A percentile compares a stretch with the other conserved stretches of the same genome.
These are phyloP conservation scores for Strigamia transsilvanica DNA, from an alignment of 2,888 invertebrate species.

Conservation along the genomic window DNA sequence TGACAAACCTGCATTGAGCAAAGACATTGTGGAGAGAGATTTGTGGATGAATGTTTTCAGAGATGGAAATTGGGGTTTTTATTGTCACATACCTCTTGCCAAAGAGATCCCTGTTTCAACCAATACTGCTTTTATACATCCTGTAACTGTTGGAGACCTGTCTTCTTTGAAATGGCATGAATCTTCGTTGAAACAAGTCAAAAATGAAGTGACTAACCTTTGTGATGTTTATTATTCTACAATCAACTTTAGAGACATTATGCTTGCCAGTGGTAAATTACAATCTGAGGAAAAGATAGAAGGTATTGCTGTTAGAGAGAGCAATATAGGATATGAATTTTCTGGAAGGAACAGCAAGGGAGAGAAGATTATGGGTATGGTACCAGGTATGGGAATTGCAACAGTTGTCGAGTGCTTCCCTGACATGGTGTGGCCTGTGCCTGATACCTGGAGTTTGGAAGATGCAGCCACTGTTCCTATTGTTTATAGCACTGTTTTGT, in stretches of 20 bases:
- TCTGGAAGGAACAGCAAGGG: constrained; percentile 81
- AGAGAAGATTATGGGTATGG: constrained; percentile 89
- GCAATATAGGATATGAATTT: constrained; percentile 94
- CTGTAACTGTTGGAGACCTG: constrained; percentile 66
- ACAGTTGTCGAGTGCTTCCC: constrained; percentile 85
- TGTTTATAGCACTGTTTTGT: constrained; percentile 87
- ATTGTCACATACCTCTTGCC: constrained; percentile 78
- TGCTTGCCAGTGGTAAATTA: constrained; percentile 96
- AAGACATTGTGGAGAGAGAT: constrained; percentile 72
- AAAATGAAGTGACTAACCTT: constrained; percentile 62
- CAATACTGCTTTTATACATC: constrained; percentile 67
- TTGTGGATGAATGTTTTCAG: constrained; percentile 85
- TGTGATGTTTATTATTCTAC: constrained; percentile 92
- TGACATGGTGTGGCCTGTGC: constrained; percentile 88
- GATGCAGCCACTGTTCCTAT: constrained; percentile 95
- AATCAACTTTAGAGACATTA: constrained; percentile 97
- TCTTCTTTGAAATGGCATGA: constrained; percentile 60
- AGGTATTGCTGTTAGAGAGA: constrained; percentile 74
- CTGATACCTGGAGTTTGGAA: constrained; percentile 85
- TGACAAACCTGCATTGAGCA: constrained; percentile 79
- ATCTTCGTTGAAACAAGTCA: not conserved
- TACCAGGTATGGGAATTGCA: constrained; percentile 87
- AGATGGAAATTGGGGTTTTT: constrained; percentile 85
- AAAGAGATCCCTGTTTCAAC: constrained; percentile 57
- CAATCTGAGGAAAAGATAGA: constrained; percentile 90